Conservation (phyloP, 2,888 invertebrate species). For the Callinectes sapidus region DNA sequence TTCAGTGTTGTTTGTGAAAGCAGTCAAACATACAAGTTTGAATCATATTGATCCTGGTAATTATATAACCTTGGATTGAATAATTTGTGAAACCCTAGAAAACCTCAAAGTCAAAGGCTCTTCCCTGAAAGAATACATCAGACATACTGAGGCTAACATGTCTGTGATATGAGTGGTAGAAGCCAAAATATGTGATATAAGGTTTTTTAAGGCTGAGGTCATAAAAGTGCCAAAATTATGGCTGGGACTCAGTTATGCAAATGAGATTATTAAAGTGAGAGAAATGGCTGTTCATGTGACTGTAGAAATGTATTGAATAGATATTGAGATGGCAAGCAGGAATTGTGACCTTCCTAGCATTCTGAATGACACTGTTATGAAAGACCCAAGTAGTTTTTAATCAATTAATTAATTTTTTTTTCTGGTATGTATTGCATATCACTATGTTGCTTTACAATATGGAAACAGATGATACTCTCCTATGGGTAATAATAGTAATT, state of each 20-base stretch:
- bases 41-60: neutral
- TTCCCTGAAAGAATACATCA: neutral
- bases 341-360: neutral
- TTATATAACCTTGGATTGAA: neutral
- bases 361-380: too few species aligned
- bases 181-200: neutral
- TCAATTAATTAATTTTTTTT: neutral
- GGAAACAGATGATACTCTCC: neutral
- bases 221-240: neutral
- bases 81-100: neutral
- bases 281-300: neutral
- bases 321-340: neutral
- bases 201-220: neutral
- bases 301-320: neutral
- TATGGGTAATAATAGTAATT: neutral
- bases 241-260: neutral
- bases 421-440: neutral
- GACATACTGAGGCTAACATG: neutral
- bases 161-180: neutral
- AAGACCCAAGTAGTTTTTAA: too few species aligned
- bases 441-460: neutral
- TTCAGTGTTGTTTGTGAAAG: neutral
- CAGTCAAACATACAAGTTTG: neutral
- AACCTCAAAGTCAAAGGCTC: neutral
- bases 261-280: neutral